Conservation (phyloP, 2,888 invertebrate species). For the Dromius quadrimaculatus region DNA sequence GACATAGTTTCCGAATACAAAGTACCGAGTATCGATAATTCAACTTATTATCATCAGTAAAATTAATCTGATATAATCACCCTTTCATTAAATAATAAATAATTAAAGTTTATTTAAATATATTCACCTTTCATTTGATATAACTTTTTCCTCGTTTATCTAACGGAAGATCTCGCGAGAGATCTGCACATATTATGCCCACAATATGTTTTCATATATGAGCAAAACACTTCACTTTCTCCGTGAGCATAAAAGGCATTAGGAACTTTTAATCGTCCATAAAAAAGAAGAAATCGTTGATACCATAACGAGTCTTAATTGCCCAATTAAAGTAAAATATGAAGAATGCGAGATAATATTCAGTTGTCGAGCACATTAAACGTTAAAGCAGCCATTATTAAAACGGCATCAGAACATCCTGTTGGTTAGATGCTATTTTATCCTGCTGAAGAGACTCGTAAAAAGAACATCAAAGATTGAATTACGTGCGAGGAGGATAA, state of each 20-base stretch:
- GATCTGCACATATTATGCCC: conserved; percentile 4
- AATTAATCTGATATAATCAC: too few relatives aligned
- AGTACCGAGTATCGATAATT: too few relatives aligned
- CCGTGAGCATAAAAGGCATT: conserved; percentile 23
- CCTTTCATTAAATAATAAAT: too few relatives aligned
- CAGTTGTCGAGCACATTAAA: conserved; percentile 40
- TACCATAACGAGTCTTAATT: conserved; percentile 46
- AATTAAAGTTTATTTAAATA: too few relatives aligned
- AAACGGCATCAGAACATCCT: conserved; percentile 42
- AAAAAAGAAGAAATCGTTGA: conserved; percentile 48
- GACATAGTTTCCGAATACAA: too few relatives aligned
- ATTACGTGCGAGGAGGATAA: conserved; percentile 30
- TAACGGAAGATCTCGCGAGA: too few relatives aligned
- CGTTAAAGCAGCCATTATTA: conserved; percentile 41
- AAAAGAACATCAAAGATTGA: conserved; percentile 37
- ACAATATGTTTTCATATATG: conserved; percentile 11
- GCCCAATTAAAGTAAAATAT: conserved; percentile 47
- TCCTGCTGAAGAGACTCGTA: conserved; percentile 26
- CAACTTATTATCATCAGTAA: too few relatives aligned
- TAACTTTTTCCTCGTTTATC: too few relatives aligned
- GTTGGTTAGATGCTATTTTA: conserved; percentile 37
- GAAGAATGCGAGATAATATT: conserved; percentile 48
- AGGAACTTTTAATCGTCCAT: conserved; percentile 35
- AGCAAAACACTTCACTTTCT: conserved; percentile 18
- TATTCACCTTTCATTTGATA: too few relatives aligned